These are phyloP conservation scores for Rhynchopsitta pachyrhyncha DNA, from an alignment of 2,113 vertebrate genomes.

Conservation along the genomic window DNA sequence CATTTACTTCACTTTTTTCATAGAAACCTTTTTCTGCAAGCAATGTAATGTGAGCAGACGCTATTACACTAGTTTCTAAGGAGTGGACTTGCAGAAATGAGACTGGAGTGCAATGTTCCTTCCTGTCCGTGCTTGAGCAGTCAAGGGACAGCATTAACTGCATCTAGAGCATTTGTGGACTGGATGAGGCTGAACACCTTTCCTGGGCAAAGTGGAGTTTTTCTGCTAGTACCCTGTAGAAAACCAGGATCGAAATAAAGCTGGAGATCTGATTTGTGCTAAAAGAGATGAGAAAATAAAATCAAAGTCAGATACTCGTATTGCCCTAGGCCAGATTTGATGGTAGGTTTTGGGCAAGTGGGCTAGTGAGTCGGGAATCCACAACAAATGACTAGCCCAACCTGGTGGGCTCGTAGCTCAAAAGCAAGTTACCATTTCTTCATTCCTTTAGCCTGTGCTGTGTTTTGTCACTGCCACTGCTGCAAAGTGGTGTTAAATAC, in stretches of 20 bases:
- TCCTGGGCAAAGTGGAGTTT: not conserved
- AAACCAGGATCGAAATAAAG: not conserved
- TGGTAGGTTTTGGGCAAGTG: not conserved
- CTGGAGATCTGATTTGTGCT: not conserved
- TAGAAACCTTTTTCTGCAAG: not conserved
- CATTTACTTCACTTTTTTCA: not conserved
- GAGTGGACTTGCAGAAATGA: not conserved
- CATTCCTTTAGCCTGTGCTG: not conserved
- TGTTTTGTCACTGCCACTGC: not conserved
- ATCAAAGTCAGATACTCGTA: not conserved
- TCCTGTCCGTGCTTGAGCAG: not conserved
- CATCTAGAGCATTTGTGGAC: not conserved
- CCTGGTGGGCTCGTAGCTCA: not conserved
- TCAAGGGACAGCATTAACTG: not conserved
- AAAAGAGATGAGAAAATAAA: not conserved
- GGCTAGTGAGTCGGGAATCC: not conserved
- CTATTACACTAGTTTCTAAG: not conserved
- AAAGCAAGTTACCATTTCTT: not conserved
- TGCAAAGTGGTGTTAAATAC: not conserved
- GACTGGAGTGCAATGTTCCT: not conserved
- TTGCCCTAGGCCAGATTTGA: not conserved
- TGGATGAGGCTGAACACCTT: rapidly evolving
- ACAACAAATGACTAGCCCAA: not conserved
- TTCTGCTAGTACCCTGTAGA: not conserved
- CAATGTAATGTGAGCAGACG: not conserved